Base-by-base conservation (phyloP, 1,140 invertebrate genomes). In the Colletes latitarsis region DNA sequence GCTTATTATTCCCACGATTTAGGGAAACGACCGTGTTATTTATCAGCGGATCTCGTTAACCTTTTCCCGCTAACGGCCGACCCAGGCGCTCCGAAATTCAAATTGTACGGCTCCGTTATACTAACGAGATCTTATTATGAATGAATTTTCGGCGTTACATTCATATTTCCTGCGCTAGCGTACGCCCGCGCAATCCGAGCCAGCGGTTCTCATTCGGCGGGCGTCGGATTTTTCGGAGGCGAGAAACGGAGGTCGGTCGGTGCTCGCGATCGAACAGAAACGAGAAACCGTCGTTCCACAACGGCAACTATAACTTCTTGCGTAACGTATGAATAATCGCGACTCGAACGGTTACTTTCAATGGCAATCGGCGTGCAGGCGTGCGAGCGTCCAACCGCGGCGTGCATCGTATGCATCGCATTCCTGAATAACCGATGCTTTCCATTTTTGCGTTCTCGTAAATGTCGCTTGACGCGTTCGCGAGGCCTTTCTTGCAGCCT, bases 121-220 rank as follows among this genome's bases (percentile, higher is more conserved):
- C 30, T 39, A n/a, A 14, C 39, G 14, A 41, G 58, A 63, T 72
- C 30, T 72, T 68, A 89, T 90, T 88, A 91, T 90, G 90, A 91
- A 91, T 91, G 90, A 86, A 91, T 90, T 90, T 90, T 89, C 84
- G 84, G 83, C 71, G 87, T 82, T 85, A 81, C 87, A 85, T 89
- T 88, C 83, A 86, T 88, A 87, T 89, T 87, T 85, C 82, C 81
- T 66, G 75, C 60, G 75, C 63, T 58, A 67, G 49, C 75, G 69
- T 72, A 66, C 81, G 64, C 70, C 77, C 70, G 76, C 77, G 66
- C 81, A 82, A 75, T 58, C 72, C 52, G 68, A 52, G 74, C 30
- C 78, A 80, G 71, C 9, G 84, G 82, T 82, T 77, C 82, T 86
- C 84, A 86, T 52, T 52, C 39, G 68, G 52, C 60, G 39, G 12